These are phyloP conservation scores for Bellardia pandia DNA, from an alignment of 2,888 invertebrate genomes.

Conservation along the genomic window DNA sequence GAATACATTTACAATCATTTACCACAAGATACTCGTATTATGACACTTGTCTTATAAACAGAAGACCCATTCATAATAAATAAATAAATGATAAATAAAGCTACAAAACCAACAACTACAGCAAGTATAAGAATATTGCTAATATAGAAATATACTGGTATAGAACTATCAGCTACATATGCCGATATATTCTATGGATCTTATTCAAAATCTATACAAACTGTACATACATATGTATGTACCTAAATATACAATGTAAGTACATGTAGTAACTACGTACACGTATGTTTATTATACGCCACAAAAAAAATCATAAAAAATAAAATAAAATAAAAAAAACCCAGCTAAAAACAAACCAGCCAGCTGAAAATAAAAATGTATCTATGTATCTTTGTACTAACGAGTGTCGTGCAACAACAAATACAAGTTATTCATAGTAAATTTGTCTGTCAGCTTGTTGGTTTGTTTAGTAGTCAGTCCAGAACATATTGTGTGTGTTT, in stretches of 20 bases:
- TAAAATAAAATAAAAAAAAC: not conserved
- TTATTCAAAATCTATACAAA: not conserved
- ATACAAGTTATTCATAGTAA: conserved; percentile 37
- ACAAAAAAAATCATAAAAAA: conserved; percentile 6
- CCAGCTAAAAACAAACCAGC: conserved; percentile 13
- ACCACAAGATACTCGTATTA: not conserved
- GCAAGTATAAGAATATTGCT: not conserved
- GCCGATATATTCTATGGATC: not conserved
- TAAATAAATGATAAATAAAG: not conserved
- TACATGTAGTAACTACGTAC: no score
- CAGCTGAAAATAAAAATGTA: conserved; percentile 10
- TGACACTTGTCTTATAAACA: conserved; percentile 5
- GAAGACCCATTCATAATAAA: not conserved
- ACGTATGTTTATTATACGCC: conserved; percentile 25
- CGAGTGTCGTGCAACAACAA: not conserved
- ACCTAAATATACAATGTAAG: no score
- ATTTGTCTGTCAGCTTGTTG: not conserved
- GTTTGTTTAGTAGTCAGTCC: conserved; percentile 2
- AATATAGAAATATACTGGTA: conserved; percentile 1
- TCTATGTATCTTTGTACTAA: not conserved
- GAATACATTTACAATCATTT: not conserved
- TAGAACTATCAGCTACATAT: not conserved
- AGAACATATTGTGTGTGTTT: not conserved
- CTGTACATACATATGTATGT: not conserved
- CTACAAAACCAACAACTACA: not conserved